Evolutionary conservation across 2,113 vertebrate genomes (phyloP).

Genomic region (Cnemophilus loriae): DNA sequence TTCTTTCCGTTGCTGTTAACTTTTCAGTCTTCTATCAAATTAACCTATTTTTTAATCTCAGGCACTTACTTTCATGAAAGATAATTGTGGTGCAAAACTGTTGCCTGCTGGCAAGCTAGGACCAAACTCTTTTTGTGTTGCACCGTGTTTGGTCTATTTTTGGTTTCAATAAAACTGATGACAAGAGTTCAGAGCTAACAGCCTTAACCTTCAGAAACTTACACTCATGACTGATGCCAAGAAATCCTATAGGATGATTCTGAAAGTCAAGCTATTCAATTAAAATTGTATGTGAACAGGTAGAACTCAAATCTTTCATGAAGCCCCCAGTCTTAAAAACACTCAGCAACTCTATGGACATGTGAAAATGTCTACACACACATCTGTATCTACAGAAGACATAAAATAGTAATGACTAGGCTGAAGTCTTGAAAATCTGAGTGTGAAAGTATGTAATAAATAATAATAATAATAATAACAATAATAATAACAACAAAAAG

Average conservation of each 20-base stretch:
- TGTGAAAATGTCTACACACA: not conserved
- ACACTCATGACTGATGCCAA: not conserved
- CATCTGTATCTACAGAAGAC: not conserved
- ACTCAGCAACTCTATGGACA: not conserved
- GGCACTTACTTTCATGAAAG: not conserved
- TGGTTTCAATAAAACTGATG: not conserved
- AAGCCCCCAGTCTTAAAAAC: not conserved
- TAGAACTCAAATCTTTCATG: not conserved
- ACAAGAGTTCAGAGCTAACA: not conserved
- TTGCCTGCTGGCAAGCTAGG: not conserved
- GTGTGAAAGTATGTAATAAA: not conserved
- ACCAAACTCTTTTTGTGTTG: not conserved
- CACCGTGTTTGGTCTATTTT: rapidly evolving
- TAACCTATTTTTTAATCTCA: not conserved
- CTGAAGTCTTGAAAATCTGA: not conserved
- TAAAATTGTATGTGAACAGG: not conserved
- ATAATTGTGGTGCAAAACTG: not conserved
- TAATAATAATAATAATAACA: not conserved
- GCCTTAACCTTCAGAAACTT: not conserved
- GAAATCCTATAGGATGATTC: not conserved
- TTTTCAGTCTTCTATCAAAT: not conserved
- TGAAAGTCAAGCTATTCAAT: not conserved
- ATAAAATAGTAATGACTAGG: not conserved
- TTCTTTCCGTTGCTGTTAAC: not conserved
- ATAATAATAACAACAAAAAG: not conserved